Base-by-base conservation (phyloP, 2,797 vertebrate genomes). In the Acomys russatus region DNA sequence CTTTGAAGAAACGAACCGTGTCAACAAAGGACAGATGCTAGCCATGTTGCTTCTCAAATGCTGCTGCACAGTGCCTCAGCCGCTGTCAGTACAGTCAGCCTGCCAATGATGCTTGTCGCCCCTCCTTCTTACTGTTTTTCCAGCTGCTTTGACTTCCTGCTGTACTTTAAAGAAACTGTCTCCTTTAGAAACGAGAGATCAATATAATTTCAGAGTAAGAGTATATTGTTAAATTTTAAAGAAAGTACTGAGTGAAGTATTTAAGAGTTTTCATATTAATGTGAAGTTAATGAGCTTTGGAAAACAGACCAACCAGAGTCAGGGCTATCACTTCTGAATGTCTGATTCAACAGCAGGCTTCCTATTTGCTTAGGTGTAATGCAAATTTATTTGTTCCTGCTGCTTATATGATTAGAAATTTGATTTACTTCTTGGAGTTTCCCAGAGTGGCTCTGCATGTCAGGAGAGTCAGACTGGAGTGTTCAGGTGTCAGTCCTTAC, bases 1-100 rank as follows among this genome's bases (percentile, higher is more conserved):
- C 35, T 23, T 11, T 89, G 79, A 84, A 93, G 94, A 94, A 91
- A 70, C 84, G 61, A 88, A 63, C 54, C 95, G 49, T 93, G 92
- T 77, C 78, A 83, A 4, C 56, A n/a, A 17, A 49, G 88, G 59
- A 63, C 83, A 95, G 76, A 84, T 83, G 33, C 70, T 93, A 93
- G 68, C 68, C 68, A 3, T 86, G 63, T 74, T 82, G 79, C 84
- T 94, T 73, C 35, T 80, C 83, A 79, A 38, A 90, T 87, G 64
- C 83, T 7, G 0, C 9, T 7, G 25, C 3, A 0, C 30, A 30
- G 22, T 49, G 6, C 68, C 68, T 59, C 7, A 33, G 9, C 28
- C 38, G 2, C 12, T 82, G 82, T 35, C 78, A 11, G 23, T 30
- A 0, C 30, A 38, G 22, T 0, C 15, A 63, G 18, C 20, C 70